Base-by-base conservation (phyloP, 2,888 invertebrate genomes). In the Acanthoscelides obtectus region DNA sequence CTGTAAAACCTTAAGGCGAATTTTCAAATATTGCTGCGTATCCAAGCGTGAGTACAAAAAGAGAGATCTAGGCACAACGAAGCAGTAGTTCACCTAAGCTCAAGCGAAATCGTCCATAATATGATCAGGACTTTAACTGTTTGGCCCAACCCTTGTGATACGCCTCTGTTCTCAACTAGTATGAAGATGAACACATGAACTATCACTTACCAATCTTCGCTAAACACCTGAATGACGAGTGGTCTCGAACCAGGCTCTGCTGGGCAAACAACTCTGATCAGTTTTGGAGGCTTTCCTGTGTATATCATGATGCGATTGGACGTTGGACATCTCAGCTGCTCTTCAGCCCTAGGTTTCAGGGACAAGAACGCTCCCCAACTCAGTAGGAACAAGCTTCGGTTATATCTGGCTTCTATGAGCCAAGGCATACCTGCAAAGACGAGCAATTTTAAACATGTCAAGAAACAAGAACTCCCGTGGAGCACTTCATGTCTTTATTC, bases 341-440 rank as follows among this genome's bases (percentile, higher is more conserved):
- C 92, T 73, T 89, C 88, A 0, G 87, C 84, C 5, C 89, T 85
- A 1, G 90, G 89, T 78, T 90, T 90, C 20, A 90, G 85, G 0
- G 91, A 89, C 76, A 94, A 83, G 80, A 93, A 91, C 77, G 91
- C 91, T 67, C 95, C 95, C 94, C 94, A 94, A 66, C 94, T 93
- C 76, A 94, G 88, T 72, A 95, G 87, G 83, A 94, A 95, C 72
- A 95, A 88, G 65, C 94, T 94, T 69, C 93, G 90, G 82, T 94
- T 94, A 75, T 92, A 90, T 74, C 93, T 89, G 0, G 94, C 93
- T 82, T 92, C 92, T 71, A 95, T 88, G 75, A 94, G 87, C 92
- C 94, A 95, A 2, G 95, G 94, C 72, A 91, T 86, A 72, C 92
- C 91, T n/a, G 89, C 8, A 45, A 45, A 45, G 17, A 3, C 5